Evolutionary conservation across 2,888 invertebrate species (phyloP).

Genomic region (Phyto melanocephala): DNA sequence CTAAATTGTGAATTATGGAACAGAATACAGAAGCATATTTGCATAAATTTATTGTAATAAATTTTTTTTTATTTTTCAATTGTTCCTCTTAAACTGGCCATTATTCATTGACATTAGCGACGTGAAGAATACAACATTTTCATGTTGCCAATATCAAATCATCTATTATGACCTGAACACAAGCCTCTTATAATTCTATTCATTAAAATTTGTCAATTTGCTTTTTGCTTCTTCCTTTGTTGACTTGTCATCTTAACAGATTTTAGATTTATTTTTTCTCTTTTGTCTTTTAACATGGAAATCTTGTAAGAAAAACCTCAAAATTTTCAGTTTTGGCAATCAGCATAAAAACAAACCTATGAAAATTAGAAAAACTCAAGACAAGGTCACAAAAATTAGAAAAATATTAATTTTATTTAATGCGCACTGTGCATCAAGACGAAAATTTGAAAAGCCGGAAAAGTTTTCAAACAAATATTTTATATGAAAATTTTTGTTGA

Average conservation of each 20-base stretch:
- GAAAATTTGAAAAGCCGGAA: no score
- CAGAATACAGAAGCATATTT: constrained; percentile 4
- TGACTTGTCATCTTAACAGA: background rate
- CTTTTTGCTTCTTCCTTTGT: background rate
- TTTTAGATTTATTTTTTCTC: background rate
- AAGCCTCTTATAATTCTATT: constrained; percentile 30
- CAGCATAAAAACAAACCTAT: background rate
- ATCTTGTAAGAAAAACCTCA: background rate
- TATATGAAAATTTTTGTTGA: no score
- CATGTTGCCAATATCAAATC: background rate
- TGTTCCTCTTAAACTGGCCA: background rate
- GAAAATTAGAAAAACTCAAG: background rate
- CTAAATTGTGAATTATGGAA: no score
- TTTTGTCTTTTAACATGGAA: background rate
- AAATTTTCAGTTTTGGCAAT: constrained; percentile 3
- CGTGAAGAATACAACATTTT: background rate
- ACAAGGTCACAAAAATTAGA: constrained; percentile 26
- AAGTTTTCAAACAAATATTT: no score
- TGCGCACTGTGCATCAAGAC: no score
- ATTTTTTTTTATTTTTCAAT: background rate
- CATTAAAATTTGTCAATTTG: background rate
- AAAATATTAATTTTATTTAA: no score
- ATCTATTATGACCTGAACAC: constrained; percentile 12
- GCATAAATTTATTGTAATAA: background rate
- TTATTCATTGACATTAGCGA: background rate